A percentile compares a stretch with the other conserved stretches of the same genome.
These are phyloP conservation scores for Sturnus vulgaris DNA, from an alignment of 2,113 vertebrate species.

Conservation along the genomic window DNA sequence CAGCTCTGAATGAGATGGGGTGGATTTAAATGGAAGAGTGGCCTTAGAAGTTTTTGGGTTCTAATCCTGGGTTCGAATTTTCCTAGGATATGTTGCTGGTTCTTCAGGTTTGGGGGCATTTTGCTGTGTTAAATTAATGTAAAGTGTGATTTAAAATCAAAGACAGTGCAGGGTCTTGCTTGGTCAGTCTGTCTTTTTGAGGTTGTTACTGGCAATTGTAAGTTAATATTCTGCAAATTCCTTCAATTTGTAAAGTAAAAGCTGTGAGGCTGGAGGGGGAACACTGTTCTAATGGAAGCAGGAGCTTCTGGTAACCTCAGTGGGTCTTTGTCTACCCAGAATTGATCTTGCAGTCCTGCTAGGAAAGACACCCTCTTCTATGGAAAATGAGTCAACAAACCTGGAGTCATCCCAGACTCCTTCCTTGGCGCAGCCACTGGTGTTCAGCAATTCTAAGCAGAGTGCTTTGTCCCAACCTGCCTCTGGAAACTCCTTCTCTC, in stretches of 20 bases:
- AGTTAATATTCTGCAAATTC: not conserved
- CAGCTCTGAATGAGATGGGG: not conserved
- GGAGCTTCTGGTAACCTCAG: not conserved
- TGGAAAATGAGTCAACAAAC: conserved; percentile 85
- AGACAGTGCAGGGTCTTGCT: not conserved
- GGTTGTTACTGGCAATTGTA: not conserved
- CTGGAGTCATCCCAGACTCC: conserved; percentile 85
- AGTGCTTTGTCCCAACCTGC: conserved; percentile 82
- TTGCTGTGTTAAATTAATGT: not conserved
- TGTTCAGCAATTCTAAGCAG: conserved; percentile 98
- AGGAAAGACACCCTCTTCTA: conserved; percentile 91
- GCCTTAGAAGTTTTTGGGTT: not conserved
- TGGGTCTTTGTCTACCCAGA: conserved; percentile 60
- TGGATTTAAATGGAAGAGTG: not conserved
- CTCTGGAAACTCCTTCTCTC: conserved; percentile 81
- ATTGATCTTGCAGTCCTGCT: conserved; percentile 95
- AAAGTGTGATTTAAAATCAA: not conserved
- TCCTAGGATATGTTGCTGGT: not conserved
- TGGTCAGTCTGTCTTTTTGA: not conserved
- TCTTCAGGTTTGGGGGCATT: not conserved
- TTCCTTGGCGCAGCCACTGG: conserved; percentile 88
- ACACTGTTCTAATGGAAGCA: rapidly evolving
- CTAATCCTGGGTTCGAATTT: not conserved
- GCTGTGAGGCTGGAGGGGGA: not conserved
- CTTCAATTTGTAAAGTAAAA: not conserved